Evolutionary conservation across 2,797 vertebrate genomes (phyloP).

Genomic region (Serranus cabrilla): DNA sequence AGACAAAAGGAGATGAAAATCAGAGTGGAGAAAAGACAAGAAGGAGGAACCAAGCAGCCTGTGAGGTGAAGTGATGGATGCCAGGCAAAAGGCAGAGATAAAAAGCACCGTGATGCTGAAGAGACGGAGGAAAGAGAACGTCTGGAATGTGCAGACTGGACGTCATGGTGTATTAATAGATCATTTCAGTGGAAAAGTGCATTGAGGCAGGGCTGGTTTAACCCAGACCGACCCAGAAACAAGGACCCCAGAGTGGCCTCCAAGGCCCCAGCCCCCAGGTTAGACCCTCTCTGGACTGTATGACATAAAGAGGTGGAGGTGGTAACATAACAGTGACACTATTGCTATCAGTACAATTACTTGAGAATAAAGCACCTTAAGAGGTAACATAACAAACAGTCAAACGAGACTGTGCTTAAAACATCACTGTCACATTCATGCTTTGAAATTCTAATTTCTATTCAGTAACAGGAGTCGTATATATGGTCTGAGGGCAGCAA

Average conservation of each 20-base stretch:
- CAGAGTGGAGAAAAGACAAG: slow-evolving; percentile 37
- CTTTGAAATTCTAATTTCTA: not conserved
- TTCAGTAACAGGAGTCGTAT: not conserved
- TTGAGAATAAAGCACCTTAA: not conserved
- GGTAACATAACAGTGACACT: not conserved
- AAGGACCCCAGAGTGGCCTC: slow-evolving; percentile 25
- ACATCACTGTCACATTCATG: not conserved
- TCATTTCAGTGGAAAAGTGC: slow-evolving; percentile 40
- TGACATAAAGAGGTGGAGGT: slow-evolving; percentile 1
- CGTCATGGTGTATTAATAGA: slow-evolving; percentile 65
- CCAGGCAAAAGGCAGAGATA: slow-evolving; percentile 47
- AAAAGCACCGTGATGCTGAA: slow-evolving; percentile 46
- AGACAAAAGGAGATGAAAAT: slow-evolving; percentile 49
- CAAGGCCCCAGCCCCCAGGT: not conserved
- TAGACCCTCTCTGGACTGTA: not conserved
- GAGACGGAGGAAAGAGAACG: slow-evolving; percentile 39
- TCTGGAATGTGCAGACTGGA: slow-evolving; percentile 68
- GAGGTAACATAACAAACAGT: not conserved
- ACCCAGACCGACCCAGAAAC: slow-evolving; percentile 41
- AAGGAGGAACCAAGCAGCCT: slow-evolving; percentile 37
- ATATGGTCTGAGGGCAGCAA: not conserved
- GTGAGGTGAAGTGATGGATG: slow-evolving; percentile 63
- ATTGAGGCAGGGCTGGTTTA: slow-evolving; percentile 22
- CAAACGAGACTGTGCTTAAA: not conserved
- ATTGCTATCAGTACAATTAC: not conserved